These are phyloP conservation scores for Diarsia rubi DNA, from an alignment of 2,888 invertebrate genomes.

Conservation along the genomic window DNA sequence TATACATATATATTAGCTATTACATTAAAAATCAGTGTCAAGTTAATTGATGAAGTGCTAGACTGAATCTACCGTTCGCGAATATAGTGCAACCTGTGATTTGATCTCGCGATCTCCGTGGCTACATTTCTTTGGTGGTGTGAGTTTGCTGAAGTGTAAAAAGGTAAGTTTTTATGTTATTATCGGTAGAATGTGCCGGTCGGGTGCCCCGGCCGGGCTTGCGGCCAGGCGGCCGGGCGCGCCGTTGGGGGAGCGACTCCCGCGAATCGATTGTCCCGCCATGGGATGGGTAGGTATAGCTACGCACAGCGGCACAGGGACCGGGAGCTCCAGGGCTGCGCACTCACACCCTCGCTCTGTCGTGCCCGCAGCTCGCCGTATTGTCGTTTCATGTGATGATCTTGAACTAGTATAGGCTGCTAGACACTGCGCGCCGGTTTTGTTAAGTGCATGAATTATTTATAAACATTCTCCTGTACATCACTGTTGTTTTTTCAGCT, in stretches of 20 bases:
- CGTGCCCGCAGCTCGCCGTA: slow-evolving; percentile 70
- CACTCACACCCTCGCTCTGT: slow-evolving; percentile 80
- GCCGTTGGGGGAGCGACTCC: slow-evolving; percentile 81
- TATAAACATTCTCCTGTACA: slow-evolving; percentile 73
- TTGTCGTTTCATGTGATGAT: slow-evolving; percentile 80
- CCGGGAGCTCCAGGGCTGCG: slow-evolving; percentile 67
- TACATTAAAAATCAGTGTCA: slow-evolving; percentile 78
- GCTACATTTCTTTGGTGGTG: slow-evolving; percentile 85
- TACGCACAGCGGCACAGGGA: slow-evolving; percentile 46
- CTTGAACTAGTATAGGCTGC: slow-evolving; percentile 74
- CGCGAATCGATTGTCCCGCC: slow-evolving; percentile 87
- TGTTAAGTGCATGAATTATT: slow-evolving; percentile 79
- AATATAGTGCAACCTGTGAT: slow-evolving; percentile 85
- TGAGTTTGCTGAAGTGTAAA: slow-evolving; percentile 86
- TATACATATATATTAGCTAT: slow-evolving; percentile 69
- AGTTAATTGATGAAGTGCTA: slow-evolving; percentile 83
- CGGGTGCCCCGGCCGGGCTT: slow-evolving; percentile 71
- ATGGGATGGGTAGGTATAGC: slow-evolving; percentile 70
- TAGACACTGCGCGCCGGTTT: slow-evolving; percentile 68
- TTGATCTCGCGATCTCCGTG: slow-evolving; percentile 86
- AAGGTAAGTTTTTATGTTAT: slow-evolving; percentile 86
- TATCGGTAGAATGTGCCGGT: slow-evolving; percentile 74
- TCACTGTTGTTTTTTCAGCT: slow-evolving; percentile 68
- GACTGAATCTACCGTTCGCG: slow-evolving; percentile 73
- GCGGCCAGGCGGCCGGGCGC: slow-evolving; percentile 67